Evolutionary conservation across 2,888 invertebrate genomes (phyloP).

Genomic region (Melanchra persicariae): DNA sequence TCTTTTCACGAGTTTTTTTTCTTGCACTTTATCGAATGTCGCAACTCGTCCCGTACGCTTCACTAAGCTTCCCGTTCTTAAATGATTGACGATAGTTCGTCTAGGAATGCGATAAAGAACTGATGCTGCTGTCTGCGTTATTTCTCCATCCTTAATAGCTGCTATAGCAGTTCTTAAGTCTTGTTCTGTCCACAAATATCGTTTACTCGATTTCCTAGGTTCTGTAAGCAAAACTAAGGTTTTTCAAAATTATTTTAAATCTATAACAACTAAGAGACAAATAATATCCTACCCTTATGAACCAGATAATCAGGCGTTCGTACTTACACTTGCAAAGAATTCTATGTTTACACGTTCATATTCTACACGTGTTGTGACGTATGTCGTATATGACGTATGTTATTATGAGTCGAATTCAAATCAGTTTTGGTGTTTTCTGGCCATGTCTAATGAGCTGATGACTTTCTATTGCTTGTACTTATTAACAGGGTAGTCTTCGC

Average conservation of each 20-base stretch:
- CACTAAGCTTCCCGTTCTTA: not conserved
- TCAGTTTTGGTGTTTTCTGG: not conserved
- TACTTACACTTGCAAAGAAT: not conserved
- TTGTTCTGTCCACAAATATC: conserved; percentile 6
- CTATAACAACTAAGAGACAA: too few relatives aligned
- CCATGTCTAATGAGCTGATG: not conserved
- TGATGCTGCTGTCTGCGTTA: conserved; percentile 3
- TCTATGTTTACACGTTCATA: conserved; percentile 25
- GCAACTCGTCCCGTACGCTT: not conserved
- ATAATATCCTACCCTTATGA: too few relatives aligned
- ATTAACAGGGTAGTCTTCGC: too few relatives aligned
- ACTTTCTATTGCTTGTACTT: too few relatives aligned
- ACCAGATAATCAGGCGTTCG: not conserved
- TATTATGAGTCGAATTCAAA: not conserved
- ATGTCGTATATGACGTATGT: too few relatives aligned
- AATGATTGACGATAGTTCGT: conserved; percentile 8
- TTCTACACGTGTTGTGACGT: conserved; percentile 44
- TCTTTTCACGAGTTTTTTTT: conserved; percentile 8
- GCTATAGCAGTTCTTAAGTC: conserved; percentile 7
- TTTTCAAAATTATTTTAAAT: too few relatives aligned
- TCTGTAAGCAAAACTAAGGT: not conserved
- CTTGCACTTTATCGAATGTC: conserved; percentile 18
- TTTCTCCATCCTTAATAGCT: not conserved
- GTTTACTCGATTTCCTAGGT: not conserved
- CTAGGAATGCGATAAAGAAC: conserved; percentile 3